Evolutionary conservation across 2,113 vertebrate species (phyloP).

Genomic region (Junco hyemalis): DNA sequence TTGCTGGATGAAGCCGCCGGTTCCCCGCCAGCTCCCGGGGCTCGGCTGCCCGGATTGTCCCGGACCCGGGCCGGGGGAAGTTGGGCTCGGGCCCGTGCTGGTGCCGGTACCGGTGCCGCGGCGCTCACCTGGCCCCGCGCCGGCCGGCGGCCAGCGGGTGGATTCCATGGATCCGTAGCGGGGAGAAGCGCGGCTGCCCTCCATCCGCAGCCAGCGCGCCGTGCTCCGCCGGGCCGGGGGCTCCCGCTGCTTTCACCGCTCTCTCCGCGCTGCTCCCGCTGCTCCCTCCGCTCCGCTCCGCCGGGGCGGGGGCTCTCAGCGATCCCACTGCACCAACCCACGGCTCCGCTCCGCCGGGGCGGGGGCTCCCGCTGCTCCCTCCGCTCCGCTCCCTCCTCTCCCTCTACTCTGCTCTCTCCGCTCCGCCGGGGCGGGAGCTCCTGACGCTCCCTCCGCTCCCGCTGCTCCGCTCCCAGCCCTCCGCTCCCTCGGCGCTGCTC

Average conservation of each 20-base stretch:
- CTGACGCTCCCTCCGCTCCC: too few species aligned
- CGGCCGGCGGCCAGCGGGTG: conserved; percentile 71
- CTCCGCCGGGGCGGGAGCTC: too few species aligned
- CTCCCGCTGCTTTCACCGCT: not conserved
- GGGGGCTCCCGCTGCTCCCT: not conserved
- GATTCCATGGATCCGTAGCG: conserved; percentile 81
- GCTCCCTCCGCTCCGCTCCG: not conserved
- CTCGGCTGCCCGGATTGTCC: not conserved
- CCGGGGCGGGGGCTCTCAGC: not conserved
- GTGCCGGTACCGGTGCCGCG: not conserved
- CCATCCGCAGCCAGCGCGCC: conserved; percentile 11
- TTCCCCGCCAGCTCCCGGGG: not conserved
- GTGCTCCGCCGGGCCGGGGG: not conserved
- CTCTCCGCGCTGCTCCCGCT: not conserved
- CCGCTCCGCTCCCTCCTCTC: not conserved
- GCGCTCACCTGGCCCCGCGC: conserved; percentile 72
- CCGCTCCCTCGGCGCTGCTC: not conserved
- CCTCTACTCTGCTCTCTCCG: too few species aligned
- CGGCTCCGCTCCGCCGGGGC: not conserved
- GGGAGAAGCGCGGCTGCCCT: conserved; percentile 64
- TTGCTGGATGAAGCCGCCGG: not conserved
- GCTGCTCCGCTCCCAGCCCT: too few species aligned
- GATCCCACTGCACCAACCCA: too few species aligned
- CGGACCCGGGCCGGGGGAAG: not conserved
- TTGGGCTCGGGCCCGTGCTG: not conserved